Base-by-base conservation (phyloP, 2,113 vertebrate species). In the Strigops habroptila region DNA sequence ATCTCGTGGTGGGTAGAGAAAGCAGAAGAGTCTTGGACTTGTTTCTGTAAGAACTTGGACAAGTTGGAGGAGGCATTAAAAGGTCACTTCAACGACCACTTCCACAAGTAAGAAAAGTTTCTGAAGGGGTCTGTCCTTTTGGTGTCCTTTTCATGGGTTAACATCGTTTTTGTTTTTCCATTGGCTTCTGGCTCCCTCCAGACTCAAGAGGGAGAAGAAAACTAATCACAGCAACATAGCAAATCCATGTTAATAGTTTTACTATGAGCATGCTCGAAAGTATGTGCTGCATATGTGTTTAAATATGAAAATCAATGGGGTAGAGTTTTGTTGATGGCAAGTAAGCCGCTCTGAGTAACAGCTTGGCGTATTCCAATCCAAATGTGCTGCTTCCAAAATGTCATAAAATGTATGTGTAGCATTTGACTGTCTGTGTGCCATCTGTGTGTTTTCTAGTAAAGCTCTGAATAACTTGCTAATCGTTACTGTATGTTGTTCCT, bases 181-280 rank as follows among this genome's bases (percentile, higher is more conserved):
- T 67, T 75, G 87, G 41, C 43, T 90, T 37, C n/a, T 75, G 59
- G 16, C 19, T 90, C 48, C 60, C 64, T 88, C 41, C 55, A 78
- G 65, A 10, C 51, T 31, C 5, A 12, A 41, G 59, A 80, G 27
- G 46, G 69, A 92, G 69, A 55, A 59, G 49, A 68, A 70, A 67
- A 84, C 28, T 9, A 21, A 94, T 95, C 96, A 97, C 97, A 97
- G 96, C 97, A 95, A 63, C 60, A 27, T 84, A 76, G 84, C 69
- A 86, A 75, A 97, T 97, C 97, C 98, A 98, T 98, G 98, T 98
- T 98, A 98, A 98, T 98, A 97, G 97, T 97, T 98, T 98, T 98
- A 97, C 97, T 97, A 87, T n/a, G 10, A 76, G 37, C 43, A 24
- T 77, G n/a, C 60, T 95, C 55, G 37, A 84, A 94, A 57, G 6